A percentile compares a stretch with the other conserved stretches of the same genome.
phyloP scores from a whole-genome alignment of 2,113 vertebrate species.

The Oxygymnocypris stewartii region DNA sequence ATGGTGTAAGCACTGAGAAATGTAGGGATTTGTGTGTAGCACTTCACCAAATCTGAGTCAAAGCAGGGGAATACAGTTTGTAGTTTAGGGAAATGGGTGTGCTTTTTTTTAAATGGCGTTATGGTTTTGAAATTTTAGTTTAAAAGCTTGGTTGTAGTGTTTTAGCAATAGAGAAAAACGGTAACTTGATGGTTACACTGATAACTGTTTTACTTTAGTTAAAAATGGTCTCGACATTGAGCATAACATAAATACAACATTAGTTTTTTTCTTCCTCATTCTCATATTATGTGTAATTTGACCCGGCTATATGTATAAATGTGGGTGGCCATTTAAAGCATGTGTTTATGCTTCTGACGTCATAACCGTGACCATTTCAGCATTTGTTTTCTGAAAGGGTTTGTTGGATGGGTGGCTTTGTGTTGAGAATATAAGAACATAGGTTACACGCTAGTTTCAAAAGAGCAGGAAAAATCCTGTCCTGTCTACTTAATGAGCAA shows the following conservation, averaged over 20 bases:
- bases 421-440: background rate
- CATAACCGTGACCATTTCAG: background rate
- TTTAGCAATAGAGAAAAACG: too few species aligned
- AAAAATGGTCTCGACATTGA: background rate
- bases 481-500: background rate
- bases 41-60: too few species aligned
- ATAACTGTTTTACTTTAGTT: background rate
- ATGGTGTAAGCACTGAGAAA: too few species aligned
- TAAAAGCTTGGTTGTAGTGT: too few species aligned
- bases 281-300: background rate
- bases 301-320: background rate
- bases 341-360: background rate
- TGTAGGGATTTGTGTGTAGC: too few species aligned
- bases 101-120: too few species aligned
- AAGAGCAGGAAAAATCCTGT: conserved; percentile 3
- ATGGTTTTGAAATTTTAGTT: too few species aligned
- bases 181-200: background rate
- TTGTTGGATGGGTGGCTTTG: conserved; percentile 1
- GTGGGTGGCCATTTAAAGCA: background rate
- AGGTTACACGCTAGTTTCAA: background rate
- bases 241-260: background rate
- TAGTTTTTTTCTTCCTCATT: background rate
- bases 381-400: background rate
- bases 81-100: too few species aligned
- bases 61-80: too few species aligned